Evolutionary conservation across 2,113 vertebrate genomes (phyloP), one percentile per base, ranked within the genome.

Genomic region (Phycodurus eques): DNA sequence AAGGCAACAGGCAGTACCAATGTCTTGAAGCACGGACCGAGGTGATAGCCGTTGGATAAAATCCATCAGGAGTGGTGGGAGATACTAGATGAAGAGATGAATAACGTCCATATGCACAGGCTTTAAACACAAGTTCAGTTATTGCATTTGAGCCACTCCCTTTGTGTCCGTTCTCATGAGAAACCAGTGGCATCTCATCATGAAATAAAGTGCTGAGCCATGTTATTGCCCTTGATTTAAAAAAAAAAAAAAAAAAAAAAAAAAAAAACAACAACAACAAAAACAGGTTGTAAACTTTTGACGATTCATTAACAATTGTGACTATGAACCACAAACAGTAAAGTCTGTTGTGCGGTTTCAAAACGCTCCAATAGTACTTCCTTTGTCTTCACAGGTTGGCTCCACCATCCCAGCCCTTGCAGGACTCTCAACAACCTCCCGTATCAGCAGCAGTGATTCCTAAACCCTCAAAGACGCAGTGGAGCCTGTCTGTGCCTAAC

Each of bases 381-480:
- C 5, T 60, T 60, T 65, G 63, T 46, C 20, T 46, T 46, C 62
- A 43, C 9, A 12, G 39, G 39, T n/a, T n/a, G 11, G 62, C 43
- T 44, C 63, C 63, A n/a, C 12, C 35, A 22, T 65, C 43, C 5
- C 12, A 14, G 42, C 42, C 20, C 1, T 22, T 14, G 13, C 57
- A 5, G 13, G 13, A 59, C 4, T 4, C 62, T 65, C 63, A 65
- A 65, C 63, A 65, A 5, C 43, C 42, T 46, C 63, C 63, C 5
- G 43, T 47, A 12, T 66, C 64, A 22, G 64, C 14, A 11, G 64
- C 22, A 1, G 64, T 66, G 43, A 66, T 66, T 27, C 64, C 43
- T 27, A 65, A 65, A 44, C 43, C 63, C 63, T 65, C 63, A 15
- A 66, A 66, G n/a, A 66, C 64, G 13, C 43, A 66, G 8, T 66